These are phyloP conservation scores for Heliconius ethilla DNA, from an alignment of 2,888 invertebrate genomes.

Conservation along the genomic window DNA sequence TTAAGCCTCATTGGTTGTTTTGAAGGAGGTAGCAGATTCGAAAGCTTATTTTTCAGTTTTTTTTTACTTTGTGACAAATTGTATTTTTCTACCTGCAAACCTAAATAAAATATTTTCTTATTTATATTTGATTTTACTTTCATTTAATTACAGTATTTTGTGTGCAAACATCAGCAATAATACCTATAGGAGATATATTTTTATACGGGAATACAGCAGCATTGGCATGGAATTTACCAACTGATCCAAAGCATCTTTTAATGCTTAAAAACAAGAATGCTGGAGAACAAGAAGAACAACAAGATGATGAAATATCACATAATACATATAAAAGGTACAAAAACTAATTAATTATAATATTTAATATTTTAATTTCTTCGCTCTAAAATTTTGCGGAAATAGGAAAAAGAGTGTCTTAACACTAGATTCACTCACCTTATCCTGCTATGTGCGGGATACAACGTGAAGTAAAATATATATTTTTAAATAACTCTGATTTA, in stretches of 20 bases:
- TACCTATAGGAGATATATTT: constrained; percentile 83
- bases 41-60: no score
- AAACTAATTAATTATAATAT: background rate
- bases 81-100: background rate
- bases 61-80: background rate
- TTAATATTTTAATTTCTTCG: no score
- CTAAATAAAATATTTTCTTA: background rate
- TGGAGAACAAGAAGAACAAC: constrained; percentile 59
- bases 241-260: constrained; percentile 71
- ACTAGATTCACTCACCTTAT: no score
- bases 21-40: no score
- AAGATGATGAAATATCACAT: constrained; percentile 60
- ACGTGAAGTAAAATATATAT: no score
- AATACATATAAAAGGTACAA: constrained; percentile 64
- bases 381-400: no score
- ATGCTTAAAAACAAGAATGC: constrained; percentile 60
- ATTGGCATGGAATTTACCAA: constrained; percentile 88
- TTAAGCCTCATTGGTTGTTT: no score
- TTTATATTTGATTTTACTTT: background rate
- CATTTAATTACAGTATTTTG: constrained; percentile 81
- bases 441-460: no score
- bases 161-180: constrained; percentile 81
- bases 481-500: no score
- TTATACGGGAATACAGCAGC: constrained; percentile 88
- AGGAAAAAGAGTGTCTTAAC: no score